Base-by-base conservation (phyloP, 92 coral and sea anemone genomes). In the Desmophyllum pertusum region DNA sequence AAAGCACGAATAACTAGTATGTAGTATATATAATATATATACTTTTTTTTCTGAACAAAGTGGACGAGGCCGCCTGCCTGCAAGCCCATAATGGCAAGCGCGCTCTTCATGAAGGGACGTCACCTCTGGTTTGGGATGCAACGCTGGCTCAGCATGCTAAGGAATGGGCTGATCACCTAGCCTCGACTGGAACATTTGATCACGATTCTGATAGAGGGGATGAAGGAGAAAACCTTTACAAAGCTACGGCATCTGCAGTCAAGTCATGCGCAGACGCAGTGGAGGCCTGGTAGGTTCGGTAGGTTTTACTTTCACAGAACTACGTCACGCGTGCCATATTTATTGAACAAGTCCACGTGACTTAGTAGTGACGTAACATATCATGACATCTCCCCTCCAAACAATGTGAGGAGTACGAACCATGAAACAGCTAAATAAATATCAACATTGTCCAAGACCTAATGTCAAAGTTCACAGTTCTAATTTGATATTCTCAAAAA, bases 211-310 rank as follows among this genome's bases (percentile, higher is more conserved):
- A n/a, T 75, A 3, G 10, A 53, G 18, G 31, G 14, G 73, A 48
- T 42, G 78, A 85, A 55, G 89, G 89, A 53, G 89, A 85, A 66
- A 85, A 85, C 29, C 42, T 85, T 29, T 85, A 51, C 67, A 36
- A 23, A 40, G 46, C 19, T 40, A 61, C 37, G 0, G 14, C 35
- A 35, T n/a, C 66, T 17, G 45, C 52, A 1, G 77, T 35, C 42
- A 64, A 46, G 8, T 52, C 78, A 0, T 85, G 70, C 29, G 18
- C 39, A 52, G 73, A 77, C 4, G 88, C 88, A 55, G 77, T 77
- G 62, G 35, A 85, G 10, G 40, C 78, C 18, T 85, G 88, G 88
- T 85, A 78, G 10, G 84, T 64, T 36, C 48, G n/a, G n/a, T n/a
- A n/a, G n/a, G n/a, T n/a, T n/a, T n/a, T n/a, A n/a, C 46, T 83